Conservation (phyloP, 23 tunicate species). For the Halocynthia roretzi region DNA sequence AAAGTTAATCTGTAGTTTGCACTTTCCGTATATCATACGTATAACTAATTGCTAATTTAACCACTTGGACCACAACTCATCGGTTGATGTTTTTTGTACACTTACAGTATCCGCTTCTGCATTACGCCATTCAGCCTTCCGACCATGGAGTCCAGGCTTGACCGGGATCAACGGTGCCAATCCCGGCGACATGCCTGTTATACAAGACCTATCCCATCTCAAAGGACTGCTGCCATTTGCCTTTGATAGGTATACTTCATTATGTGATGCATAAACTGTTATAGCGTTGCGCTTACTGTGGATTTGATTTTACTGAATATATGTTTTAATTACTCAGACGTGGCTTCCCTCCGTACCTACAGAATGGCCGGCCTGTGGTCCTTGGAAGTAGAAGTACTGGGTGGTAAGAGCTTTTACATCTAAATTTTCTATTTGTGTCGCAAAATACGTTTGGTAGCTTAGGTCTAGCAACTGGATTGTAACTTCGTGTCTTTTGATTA, state of each 20-base stretch:
- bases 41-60: too few relatives aligned
- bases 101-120: neutral
- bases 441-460: too few relatives aligned
- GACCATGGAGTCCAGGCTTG: slow-evolving; percentile 41
- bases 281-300: neutral
- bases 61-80: too few relatives aligned
- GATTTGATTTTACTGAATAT: neutral
- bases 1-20: too few relatives aligned
- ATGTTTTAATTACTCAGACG: neutral
- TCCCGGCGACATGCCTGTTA: slow-evolving; percentile 13
- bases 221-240: slow-evolving; percentile 21
- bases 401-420: neutral
- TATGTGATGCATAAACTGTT: neutral
- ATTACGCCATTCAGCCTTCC: slow-evolving; percentile 46
- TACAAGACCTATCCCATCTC: slow-evolving; percentile 18
- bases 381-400: neutral
- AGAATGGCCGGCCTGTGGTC: slow-evolving; percentile 5
- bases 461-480: too few relatives aligned
- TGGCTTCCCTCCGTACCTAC: slow-evolving; percentile 15
- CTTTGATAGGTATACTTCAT: slow-evolving; percentile 12
- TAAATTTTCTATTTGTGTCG: too few relatives aligned
- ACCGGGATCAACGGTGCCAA: slow-evolving; percentile 1
- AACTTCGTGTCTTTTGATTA: too few relatives aligned
- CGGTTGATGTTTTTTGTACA: too few relatives aligned
- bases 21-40: too few relatives aligned